Base-by-base conservation (phyloP, 2,888 invertebrate genomes). In the Scaptomyza tumidula region DNA sequence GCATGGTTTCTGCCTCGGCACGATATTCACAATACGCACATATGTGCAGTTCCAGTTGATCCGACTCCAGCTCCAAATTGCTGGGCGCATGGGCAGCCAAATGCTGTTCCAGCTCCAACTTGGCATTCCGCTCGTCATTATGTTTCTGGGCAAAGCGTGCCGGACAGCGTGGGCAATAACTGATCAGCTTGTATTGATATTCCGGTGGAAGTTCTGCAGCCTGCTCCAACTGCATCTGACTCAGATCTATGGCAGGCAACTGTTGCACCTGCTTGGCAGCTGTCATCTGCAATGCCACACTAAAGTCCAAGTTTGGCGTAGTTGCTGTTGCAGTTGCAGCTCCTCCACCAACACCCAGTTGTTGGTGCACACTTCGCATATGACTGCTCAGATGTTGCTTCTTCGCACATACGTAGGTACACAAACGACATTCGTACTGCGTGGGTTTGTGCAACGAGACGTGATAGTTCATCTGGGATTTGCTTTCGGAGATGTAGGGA, bases 401-500 rank as follows among this genome's bases (percentile, higher is more conserved):
- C 89, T 96, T 96, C 59, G 95, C 96, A 9, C 97, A 97, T 87
- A 96, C 96, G 90, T 97, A 97, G 75, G 95, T 95, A 91, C 97
- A 98, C 79, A 95, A 93, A 24, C 94, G 94, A 89, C 98, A 98
- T 90, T 96, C 96, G 91, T 95, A 91, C 46, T 91, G 90, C 7
- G 92, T 91, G 35, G 91, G 91, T 35, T 92, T 92, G 89, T 98
- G 98, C 90, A 97, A 96, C 88, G 97, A 97, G 88, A 96, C 96
- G 89, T 97, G 97, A 90, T 97, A 97, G 89, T 96, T 94, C 91
- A 95, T 97, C 91, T 97, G 97, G 29, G 96, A 96, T 91, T 96
- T 96, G 90, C 96, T 96, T 89, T 97, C 96, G 41, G 96, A 96
- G 76, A 96, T 95, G 90, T 96, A 97, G 0, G 97, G 97, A 91